Base-by-base conservation (phyloP, 2,797 vertebrate species). In the Melanogrammus aeglefinus region DNA sequence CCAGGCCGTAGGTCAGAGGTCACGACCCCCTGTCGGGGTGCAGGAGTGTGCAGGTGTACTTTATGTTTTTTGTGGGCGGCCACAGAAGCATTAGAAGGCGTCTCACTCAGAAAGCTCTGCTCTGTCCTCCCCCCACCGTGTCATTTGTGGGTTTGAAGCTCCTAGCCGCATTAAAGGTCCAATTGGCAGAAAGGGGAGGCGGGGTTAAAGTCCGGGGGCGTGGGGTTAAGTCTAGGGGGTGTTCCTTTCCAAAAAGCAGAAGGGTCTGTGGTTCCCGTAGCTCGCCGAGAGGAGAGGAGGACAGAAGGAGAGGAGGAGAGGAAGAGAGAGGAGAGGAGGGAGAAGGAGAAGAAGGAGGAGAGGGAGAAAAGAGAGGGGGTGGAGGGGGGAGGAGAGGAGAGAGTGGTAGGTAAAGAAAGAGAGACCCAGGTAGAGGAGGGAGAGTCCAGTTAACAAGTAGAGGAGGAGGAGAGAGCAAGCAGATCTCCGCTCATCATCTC, bases 401-500 rank as follows among this genome's bases (percentile, higher is more conserved):
- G 47, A 69, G 29, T 35, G 16, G 70, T n/a, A n/a, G 21, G 51
- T n/a, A 66, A 4, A 66, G 35, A 74, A 74, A 81, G 21, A 16
- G 31, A 38, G 35, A 35, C 6, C 29, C n/a, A n/a, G 4, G 31
- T 24, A 72, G 47, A 10, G 18, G 35, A 18, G 72, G 72, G 31
- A 24, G 14, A 31, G 31, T 31, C 31, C 31, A 31, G 31, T 31
- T 2, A 24, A 4, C 13, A 4, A 18, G 12, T 6, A n/a, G 70
- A 16, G 31, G 31, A 21, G 74, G 33, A 39, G 75, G 16, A 12
- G 41, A 36, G 35, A 6, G 31, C 33, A 16, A 16, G 27, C 73
- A 18, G 41, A 21, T 72, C 51, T 75, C 77, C 79, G 73, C 85
- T 79, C 21, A 89, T 99, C 95, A 99, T 94, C 96, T 98, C 93